A percentile compares a stretch with the other conserved stretches of the same genome.
Evolutionary conservation across 2,797 vertebrate species (phyloP).

Genomic region (Telmatherina bonti): DNA sequence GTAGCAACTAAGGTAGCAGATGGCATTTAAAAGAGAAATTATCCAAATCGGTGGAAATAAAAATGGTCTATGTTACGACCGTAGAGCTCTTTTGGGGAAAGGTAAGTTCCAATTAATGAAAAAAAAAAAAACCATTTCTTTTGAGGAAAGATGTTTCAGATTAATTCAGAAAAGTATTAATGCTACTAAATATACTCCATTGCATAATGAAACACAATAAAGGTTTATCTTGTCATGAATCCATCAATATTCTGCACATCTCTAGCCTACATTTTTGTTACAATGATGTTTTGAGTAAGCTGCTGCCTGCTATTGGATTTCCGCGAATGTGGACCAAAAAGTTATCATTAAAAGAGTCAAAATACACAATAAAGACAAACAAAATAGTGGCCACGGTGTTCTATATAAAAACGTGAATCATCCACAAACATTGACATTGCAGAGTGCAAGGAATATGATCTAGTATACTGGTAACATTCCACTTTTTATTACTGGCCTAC

Average conservation of each 20-base stretch:
- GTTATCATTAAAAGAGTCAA: conserved; percentile 37
- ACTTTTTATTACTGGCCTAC: conserved; percentile 85
- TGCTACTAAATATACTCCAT: conserved; percentile 13
- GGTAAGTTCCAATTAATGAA: conserved; percentile 7
- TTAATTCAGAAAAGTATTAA: conserved; percentile 32
- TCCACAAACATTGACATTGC: conserved; percentile 67
- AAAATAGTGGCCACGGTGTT: conserved; percentile 55
- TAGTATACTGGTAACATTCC: conserved; percentile 80
- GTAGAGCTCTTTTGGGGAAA: conserved; percentile 16
- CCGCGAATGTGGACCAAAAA: conserved; percentile 37
- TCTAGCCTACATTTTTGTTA: conserved; percentile 31
- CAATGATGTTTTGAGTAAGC: conserved; percentile 29
- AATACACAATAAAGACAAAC: conserved; percentile 44
- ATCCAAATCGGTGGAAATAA: conserved; percentile 8
- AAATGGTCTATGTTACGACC: conserved; percentile 20
- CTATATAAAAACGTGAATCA: conserved; percentile 61
- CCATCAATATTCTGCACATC: conserved; percentile 24
- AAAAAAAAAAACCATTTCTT: conserved; percentile 17
- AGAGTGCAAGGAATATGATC: conserved; percentile 75
- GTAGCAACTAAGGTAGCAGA: background rate
- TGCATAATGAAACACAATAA: conserved; percentile 18
- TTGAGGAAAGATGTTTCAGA: conserved; percentile 22
- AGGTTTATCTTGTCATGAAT: conserved; percentile 31
- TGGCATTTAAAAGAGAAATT: conserved; percentile 10
- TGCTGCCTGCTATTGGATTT: conserved; percentile 19